A percentile compares a stretch with the other conserved stretches of the same genome.
Evolutionary conservation across 92 coral and sea anemone species (phyloP).

Genomic region (Parazoanthus atlanticus): DNA sequence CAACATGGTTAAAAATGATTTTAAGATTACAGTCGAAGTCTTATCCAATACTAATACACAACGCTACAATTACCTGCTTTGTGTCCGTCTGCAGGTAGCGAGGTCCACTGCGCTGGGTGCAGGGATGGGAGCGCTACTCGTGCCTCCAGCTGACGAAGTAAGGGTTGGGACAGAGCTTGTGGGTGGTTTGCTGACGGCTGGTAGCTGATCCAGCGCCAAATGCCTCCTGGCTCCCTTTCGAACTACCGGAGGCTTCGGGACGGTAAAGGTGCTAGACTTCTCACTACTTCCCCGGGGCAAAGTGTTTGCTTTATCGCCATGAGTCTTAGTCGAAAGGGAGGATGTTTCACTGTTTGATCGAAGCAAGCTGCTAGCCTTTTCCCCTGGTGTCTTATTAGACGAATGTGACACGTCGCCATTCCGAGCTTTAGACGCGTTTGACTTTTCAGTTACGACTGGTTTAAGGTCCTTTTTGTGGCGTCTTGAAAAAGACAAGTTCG

Average conservation of each 20-base stretch:
- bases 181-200: constrained; percentile 57
- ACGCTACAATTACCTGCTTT: constrained; percentile 76
- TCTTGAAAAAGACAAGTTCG: constrained; percentile 26
- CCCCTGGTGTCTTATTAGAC: not conserved
- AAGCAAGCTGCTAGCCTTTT: constrained; percentile 1
- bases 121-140: constrained; percentile 35
- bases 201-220: constrained; percentile 67
- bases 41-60: not conserved
- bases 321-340: constrained; percentile 8
- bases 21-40: too few species aligned
- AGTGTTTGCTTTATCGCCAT: constrained; percentile 48
- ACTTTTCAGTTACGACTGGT: constrained; percentile 33
- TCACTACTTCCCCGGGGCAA: constrained; percentile 26
- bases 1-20: too few species aligned
- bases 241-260: constrained; percentile 89
- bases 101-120: constrained; percentile 73
- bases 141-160: constrained; percentile 59
- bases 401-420: constrained; percentile 15
- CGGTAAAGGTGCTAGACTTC: constrained; percentile 59
- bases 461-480: constrained; percentile 41
- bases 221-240: constrained; percentile 86
- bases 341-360: constrained; percentile 37
- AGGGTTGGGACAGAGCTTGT: constrained; percentile 40
- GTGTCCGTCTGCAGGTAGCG: constrained; percentile 82
- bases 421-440: constrained; percentile 8